Evolutionary conservation across 2,113 vertebrate genomes (phyloP).

Genomic region (Archocentrus centrarchus): DNA sequence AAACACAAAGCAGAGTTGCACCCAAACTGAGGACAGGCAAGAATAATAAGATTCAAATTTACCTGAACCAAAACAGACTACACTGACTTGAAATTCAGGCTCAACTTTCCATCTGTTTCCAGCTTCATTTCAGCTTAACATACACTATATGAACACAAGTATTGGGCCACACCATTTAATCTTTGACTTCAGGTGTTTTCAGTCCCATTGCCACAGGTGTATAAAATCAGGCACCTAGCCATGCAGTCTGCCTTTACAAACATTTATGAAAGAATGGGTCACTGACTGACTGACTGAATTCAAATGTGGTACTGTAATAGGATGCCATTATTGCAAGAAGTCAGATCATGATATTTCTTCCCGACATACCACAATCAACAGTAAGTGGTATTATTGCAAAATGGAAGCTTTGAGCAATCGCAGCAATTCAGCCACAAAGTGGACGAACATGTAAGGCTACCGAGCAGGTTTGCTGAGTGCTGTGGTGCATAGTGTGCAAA

Average conservation of each 20-base stretch:
- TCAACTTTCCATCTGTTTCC: not conserved
- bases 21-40: not conserved
- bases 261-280: not conserved
- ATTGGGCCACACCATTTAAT: not conserved
- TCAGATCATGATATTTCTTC: not conserved
- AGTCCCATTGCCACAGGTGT: not conserved
- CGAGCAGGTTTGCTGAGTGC: not conserved
- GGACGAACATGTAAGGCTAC: not conserved
- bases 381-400: not conserved
- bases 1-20: not conserved
- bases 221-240: not conserved
- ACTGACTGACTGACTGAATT: not conserved
- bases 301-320: not conserved
- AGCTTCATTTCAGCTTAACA: not conserved
- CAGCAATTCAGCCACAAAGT: not conserved
- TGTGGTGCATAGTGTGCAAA: not conserved
- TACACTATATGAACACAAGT: not conserved
- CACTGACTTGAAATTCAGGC: not conserved
- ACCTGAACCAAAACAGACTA: not conserved
- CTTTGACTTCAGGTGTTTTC: not conserved
- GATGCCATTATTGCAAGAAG: not conserved
- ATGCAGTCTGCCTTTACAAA: not conserved
- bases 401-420: not conserved
- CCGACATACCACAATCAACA: not conserved
- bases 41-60: not conserved